Conservation (phyloP, 2,888 invertebrate genomes). For the Yponomeuta malinellus region DNA sequence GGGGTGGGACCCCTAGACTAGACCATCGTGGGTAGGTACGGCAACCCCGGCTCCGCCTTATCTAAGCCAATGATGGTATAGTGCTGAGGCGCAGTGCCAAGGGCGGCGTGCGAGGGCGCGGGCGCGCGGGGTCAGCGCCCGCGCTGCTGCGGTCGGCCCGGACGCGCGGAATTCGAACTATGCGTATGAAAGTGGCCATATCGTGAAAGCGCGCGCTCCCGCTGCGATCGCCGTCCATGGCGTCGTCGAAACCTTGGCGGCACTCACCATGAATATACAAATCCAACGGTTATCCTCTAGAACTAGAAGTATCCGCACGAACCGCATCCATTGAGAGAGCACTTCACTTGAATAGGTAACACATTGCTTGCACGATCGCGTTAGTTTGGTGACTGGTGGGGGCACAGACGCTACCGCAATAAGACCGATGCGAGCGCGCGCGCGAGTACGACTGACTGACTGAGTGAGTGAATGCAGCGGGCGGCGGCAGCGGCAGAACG, state of each 20-base stretch:
- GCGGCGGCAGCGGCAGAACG: conserved; percentile 71
- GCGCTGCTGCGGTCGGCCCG: conserved; percentile 55
- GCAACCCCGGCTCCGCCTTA: no score
- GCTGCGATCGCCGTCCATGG: conserved; percentile 41
- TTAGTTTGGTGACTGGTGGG: conserved; percentile 7
- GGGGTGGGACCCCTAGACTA: no score
- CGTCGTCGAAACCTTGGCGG: conserved; percentile 39
- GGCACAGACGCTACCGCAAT: neutral
- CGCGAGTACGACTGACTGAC: conserved; percentile 65
- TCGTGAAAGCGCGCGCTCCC: conserved; percentile 74
- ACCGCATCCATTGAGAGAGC: conserved; percentile 62
- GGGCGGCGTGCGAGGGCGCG: conserved; percentile 21
- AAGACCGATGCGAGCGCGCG: conserved; percentile 47
- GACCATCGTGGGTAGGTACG: no score
- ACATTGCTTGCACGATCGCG: conserved; percentile 13
- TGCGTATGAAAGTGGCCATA: conserved; percentile 75
- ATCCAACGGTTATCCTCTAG: conserved; percentile 52
- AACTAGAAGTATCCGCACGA: conserved; percentile 48
- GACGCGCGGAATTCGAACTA: conserved; percentile 72
- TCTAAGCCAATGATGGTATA: neutral
- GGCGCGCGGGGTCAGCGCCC: conserved; percentile 75
- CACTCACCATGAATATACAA: conserved; percentile 70
- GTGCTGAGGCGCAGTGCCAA: neutral
- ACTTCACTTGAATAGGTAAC: conserved; percentile 50
- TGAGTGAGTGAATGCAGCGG: conserved; percentile 59